phyloP scores from a whole-genome alignment of 2,797 vertebrate genomes.

The Aeoliscus strigatus region DNA sequence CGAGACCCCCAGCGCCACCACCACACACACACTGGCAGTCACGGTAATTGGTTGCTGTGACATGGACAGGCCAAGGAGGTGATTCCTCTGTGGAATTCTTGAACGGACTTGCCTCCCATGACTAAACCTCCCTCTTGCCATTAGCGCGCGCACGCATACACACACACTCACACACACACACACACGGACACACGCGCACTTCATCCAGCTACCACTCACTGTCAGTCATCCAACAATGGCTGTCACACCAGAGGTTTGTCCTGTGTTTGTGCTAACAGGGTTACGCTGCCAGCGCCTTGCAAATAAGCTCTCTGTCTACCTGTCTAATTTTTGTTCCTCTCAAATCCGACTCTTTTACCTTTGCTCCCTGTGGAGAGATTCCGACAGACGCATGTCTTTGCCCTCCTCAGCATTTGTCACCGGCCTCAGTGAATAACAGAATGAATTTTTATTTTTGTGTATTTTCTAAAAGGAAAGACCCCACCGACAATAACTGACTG shows the following conservation, averaged over 20 bases:
- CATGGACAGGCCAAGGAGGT: constrained; percentile 66
- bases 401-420: constrained; percentile 35
- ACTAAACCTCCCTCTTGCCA: constrained; percentile 33
- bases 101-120: constrained; percentile 48
- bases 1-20: constrained; percentile 41
- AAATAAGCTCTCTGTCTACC: constrained; percentile 44
- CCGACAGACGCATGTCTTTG: constrained; percentile 47
- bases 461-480: no score
- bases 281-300: constrained; percentile 23
- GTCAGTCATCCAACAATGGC: constrained; percentile 71
- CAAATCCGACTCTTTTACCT: constrained; percentile 20
- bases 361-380: constrained; percentile 23
- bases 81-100: constrained; percentile 71
- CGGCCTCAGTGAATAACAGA: constrained; percentile 22
- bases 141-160: constrained; percentile 14
- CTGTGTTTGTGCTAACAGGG: constrained; percentile 43
- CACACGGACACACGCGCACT: constrained; percentile 24
- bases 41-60: constrained; percentile 68
- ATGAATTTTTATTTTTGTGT: constrained; percentile 43
- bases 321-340: constrained; percentile 11
- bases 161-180: constrained; percentile 19
- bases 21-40: constrained; percentile 35
- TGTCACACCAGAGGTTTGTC: constrained; percentile 56
- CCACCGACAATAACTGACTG: no score
- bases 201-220: constrained; percentile 54